Evolutionary conservation across 2,113 vertebrate genomes (phyloP), one percentile per base, ranked within the genome.

Genomic region (Gymnorhina tibicen): DNA sequence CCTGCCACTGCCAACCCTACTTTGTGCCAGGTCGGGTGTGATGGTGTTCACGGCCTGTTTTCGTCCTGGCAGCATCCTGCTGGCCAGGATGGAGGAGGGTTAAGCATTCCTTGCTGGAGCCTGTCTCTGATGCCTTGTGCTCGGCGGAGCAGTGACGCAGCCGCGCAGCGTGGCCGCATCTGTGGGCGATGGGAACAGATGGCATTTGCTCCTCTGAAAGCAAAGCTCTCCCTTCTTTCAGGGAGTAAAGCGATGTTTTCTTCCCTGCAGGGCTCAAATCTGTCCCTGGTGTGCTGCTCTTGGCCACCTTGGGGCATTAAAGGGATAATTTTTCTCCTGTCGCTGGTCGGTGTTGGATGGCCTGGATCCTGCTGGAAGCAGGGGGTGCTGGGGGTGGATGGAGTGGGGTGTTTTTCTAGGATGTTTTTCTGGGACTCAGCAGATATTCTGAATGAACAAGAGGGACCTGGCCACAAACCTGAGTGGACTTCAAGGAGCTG

Each of bases 141-240:
- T 69, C 50, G 22, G 80, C 26, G 3, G 66, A 17, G 62, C 2
- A 0, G 50, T 82, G 86, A 92, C 8, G 76, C 3, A 39, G 72
- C 53, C 7, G 1, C 3, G 2, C 67, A 64, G 75, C 13, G 9
- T 56, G 91, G 73, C 77, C 14, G 41, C 85, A 83, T 95, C 87
- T 80, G 94, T 92, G 93, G 91, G 94, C 33, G 85, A 87, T 3
- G 3, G 89, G 75, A 93, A 91, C 91, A 96, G 94, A 94, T 96
- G 95, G 87, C 72, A 88, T 83, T 85, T 94, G 91, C 87, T 96
- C 50, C 4, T 28, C 67, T 86, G 82, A 77, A 90, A 92, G 85
- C 74, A 93, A 85, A 96, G 39, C 68, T 64, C 41, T 93, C 53
- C 66, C 58, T 89, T 82, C 7, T 3, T 69, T 44, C 24, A 1